Evolutionary conservation across 2,113 vertebrate genomes (phyloP).

Genomic region (Tachuris rubrigastra): DNA sequence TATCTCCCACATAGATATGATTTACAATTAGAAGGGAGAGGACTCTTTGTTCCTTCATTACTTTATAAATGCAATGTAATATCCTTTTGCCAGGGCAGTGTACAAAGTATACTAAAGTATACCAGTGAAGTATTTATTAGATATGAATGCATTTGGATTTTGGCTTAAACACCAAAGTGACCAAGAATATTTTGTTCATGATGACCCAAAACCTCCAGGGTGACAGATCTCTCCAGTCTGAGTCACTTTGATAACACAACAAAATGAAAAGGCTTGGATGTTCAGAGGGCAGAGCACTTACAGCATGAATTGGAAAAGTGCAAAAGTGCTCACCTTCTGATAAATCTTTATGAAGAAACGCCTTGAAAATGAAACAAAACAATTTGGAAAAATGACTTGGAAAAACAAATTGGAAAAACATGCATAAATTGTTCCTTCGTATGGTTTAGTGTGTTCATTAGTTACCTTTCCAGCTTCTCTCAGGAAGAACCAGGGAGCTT

Average conservation of each 20-base stretch:
- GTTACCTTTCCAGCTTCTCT: background rate
- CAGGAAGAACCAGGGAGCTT: background rate
- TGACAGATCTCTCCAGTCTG: background rate
- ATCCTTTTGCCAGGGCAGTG: background rate
- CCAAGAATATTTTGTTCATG: background rate
- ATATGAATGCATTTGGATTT: background rate
- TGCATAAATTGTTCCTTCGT: background rate
- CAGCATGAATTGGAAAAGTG: fast-evolving
- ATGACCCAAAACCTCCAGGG: background rate
- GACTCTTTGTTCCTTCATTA: background rate
- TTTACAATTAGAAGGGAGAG: background rate
- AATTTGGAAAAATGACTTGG: background rate
- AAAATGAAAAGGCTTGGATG: background rate
- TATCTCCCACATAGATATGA: background rate
- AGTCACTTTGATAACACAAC: background rate
- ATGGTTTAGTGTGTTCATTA: background rate
- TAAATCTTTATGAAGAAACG: background rate
- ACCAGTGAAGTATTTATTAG: background rate
- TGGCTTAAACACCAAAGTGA: background rate
- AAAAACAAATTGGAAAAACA: background rate
- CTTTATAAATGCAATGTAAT: background rate
- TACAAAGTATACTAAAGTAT: background rate
- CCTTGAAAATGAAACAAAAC: background rate
- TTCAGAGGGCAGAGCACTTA: background rate
- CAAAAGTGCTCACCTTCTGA: background rate